phyloP scores from a whole-genome alignment of 2,888 invertebrate genomes.

The Melipona bicolor region DNA sequence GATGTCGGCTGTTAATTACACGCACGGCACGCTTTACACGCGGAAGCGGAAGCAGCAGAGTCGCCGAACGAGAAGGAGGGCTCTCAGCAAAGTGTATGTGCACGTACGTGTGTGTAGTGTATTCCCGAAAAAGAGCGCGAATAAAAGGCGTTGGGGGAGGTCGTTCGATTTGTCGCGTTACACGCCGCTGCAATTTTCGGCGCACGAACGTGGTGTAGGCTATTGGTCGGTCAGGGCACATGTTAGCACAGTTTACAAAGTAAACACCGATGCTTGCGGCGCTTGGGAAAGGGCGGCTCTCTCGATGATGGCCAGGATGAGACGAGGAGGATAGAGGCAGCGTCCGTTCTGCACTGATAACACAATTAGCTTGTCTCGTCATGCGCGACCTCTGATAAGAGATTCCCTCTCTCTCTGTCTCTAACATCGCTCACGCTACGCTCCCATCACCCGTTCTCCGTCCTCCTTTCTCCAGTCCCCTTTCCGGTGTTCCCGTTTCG shows the following conservation, averaged over 20 bases:
- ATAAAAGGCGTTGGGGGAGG: not conserved
- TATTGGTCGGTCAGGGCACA: conserved; percentile 21
- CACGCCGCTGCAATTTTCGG: conserved; percentile 30
- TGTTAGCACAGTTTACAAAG: conserved; percentile 63
- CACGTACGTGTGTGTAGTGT: not conserved
- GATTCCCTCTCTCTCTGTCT: conserved; percentile 58
- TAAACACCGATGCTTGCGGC: conserved; percentile 56
- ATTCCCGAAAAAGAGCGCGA: not conserved
- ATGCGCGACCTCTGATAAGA: conserved; percentile 79
- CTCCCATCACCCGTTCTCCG: not conserved
- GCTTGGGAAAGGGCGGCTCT: conserved; percentile 39
- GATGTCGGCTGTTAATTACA: conserved; percentile 16
- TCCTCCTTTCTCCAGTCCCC: conserved; percentile 11
- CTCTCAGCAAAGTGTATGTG: not conserved
- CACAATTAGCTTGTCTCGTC: conserved; percentile 79
- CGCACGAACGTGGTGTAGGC: not conserved
- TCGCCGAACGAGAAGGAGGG: too few relatives aligned
- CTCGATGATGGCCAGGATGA: conserved; percentile 20
- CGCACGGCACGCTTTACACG: not conserved
- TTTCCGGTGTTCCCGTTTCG: not conserved
- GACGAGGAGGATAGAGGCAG: conserved; percentile 42
- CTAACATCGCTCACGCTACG: conserved; percentile 16
- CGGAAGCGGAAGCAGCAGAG: not conserved
- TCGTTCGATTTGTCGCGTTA: not conserved
- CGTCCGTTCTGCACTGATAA: conserved; percentile 77